Conservation (phyloP, 2,797 vertebrate species). For the Sternarchorhynchus goeldii region DNA sequence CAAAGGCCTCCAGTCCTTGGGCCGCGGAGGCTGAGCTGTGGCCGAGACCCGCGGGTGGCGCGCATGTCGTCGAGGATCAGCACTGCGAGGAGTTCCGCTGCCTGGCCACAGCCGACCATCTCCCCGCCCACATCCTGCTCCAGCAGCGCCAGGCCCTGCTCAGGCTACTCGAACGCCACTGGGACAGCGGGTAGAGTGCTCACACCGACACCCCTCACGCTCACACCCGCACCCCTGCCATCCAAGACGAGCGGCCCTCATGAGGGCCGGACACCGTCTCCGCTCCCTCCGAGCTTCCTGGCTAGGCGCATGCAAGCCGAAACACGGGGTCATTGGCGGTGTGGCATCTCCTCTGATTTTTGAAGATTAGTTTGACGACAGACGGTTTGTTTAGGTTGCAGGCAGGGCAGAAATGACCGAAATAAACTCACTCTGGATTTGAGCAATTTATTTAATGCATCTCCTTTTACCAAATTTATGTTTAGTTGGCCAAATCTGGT, state of each 20-base stretch:
- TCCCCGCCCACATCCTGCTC: conserved; percentile 61
- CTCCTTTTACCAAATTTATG: background rate
- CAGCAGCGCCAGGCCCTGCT: conserved; percentile 72
- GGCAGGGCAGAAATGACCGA: background rate
- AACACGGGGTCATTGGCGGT: conserved; percentile 15
- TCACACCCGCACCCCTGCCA: background rate
- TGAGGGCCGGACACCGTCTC: too few species aligned
- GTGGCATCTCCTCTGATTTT: conserved; percentile 26
- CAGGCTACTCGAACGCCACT: conserved; percentile 73
- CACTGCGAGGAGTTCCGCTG: conserved; percentile 74
- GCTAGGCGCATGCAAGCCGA: background rate
- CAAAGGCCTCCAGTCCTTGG: conserved; percentile 74
- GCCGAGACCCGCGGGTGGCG: conserved; percentile 53
- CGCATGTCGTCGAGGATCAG: conserved; percentile 73
- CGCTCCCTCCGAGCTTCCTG: background rate
- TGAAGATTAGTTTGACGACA: conserved; percentile 25
- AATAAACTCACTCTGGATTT: conserved; percentile 19
- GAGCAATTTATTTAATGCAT: conserved; percentile 33
- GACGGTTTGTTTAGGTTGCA: conserved; percentile 28
- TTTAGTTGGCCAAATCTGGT: background rate
- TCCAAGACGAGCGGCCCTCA: too few species aligned
- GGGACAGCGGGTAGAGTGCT: conserved; percentile 76
- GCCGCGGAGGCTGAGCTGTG: conserved; percentile 66
- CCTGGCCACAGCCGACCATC: conserved; percentile 69
- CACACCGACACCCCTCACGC: conserved; percentile 12